Evolutionary conservation across 2,797 vertebrate species (phyloP), one percentile per base, ranked within the genome.

Genomic region (Numenius phaeopus): DNA sequence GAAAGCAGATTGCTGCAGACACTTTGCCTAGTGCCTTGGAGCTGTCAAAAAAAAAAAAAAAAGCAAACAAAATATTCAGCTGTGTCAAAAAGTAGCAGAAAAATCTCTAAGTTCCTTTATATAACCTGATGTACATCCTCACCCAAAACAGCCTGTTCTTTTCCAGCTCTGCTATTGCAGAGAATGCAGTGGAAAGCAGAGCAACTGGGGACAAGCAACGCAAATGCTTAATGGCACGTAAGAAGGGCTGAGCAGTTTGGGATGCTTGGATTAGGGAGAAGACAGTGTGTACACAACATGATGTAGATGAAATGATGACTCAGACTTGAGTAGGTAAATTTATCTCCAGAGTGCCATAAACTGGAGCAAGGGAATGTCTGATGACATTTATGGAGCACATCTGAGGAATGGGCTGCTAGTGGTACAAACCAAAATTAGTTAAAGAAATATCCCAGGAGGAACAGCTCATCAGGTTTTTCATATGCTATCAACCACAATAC

Each of bases 281-380:
- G 52, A 84, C 9, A 59, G 14, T 32, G 50, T 80, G 58, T 77
- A 55, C 37, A 79, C 24, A 72, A 91, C n/a, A 55, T 20, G 39
- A 76, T 79, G 39, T 22, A 90, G 83, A 22, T 77, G 34, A 87
- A 97, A 78, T 49, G 62, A 88, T 93, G 93, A 96, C 66, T 96
- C 85, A 96, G 86, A 57, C 30, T 47, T 6, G 1, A 87, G 47
- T 79, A 92, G 82, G 91, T 94, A 94, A 79, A 93, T 90, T 94
- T 94, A 73, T 89, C 91, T 88, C 85, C 20, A 87, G 80, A 70
- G 55, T 82, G 30, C 47, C 77, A 91, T 82, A 92, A 90, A 91
- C 46, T 47, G 32, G 62, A 90, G 42, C 20, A 79, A 79, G 80
- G 39, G 77, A 72, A 80, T 59, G 77, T 69, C 83, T 86, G 73